Conservation (phyloP, 2,797 vertebrate genomes). For the Enteromius thamalakanensis region DNA sequence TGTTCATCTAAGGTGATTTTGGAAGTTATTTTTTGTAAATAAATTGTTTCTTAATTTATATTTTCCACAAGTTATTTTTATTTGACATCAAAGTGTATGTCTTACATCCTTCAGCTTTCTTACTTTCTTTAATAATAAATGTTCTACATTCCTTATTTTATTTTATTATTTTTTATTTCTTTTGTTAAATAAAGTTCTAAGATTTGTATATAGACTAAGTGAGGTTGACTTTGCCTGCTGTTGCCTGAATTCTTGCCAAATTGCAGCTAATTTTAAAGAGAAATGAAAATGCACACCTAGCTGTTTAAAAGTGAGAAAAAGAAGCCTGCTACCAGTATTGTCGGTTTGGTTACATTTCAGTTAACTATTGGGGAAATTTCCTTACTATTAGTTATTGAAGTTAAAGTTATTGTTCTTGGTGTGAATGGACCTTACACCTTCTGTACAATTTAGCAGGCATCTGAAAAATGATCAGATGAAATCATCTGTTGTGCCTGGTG, state of each 20-base stretch:
- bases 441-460: conserved; percentile 50
- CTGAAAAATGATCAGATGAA: conserved; percentile 6
- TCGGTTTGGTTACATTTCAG: background rate
- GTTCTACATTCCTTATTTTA: background rate
- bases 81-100: no score
- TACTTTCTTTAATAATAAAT: background rate
- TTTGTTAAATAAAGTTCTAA: background rate
- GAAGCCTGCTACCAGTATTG: background rate
- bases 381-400: background rate
- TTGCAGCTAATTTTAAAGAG: background rate
- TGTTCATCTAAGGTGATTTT: no score
- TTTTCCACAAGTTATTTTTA: no score
- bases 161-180: no score
- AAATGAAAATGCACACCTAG: background rate
- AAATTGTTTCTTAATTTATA: no score
- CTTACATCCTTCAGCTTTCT: background rate
- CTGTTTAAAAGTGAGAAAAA: background rate
- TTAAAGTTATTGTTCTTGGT: no score
- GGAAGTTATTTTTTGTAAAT: no score
- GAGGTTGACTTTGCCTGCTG: background rate
- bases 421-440: conserved; percentile 5
- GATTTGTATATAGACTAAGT: background rate
- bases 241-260: background rate
- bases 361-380: background rate
- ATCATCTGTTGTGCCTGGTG: conserved; percentile 14